Base-by-base conservation (phyloP, 2,797 vertebrate species). In the Halcyon chelicuti region DNA sequence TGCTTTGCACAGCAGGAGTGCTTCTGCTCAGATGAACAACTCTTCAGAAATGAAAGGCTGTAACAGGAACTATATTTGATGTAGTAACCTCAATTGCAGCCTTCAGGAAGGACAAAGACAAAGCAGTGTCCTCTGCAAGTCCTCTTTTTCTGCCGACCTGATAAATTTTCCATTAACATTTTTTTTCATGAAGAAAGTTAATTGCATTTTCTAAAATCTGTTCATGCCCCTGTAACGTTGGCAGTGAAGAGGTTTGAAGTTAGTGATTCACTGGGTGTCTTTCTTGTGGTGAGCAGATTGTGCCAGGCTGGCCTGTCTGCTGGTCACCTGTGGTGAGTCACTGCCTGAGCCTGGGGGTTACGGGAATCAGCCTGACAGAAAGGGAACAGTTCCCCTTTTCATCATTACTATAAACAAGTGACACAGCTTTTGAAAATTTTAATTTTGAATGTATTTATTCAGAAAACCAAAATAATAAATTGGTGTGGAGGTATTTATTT, bases 181-280 rank as follows among this genome's bases (percentile, higher is more conserved):
- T 71, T 79, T 70, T 6, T 85, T 77, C 37, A 72, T 65, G 22
- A 75, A 42, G 49, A 63, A 72, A 19, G 7, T 47, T 46, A 71
- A 42, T 29, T 60, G 23, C 35, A 8, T 22, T 89, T 77, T 79
- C 12, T 4, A 14, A 62, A 71, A 70, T 51, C 28, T 76, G 35
- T 55, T 77, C 2, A 22, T 1, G 0, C 52, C 25, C 0, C 0
- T 60, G 44, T 73, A 55, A 46, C 20, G 7, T 52, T 67, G 61
- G 31, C 40, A 49, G 55, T 1, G 2, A 47, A 80, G 42, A 54
- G 47, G n/a, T 77, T 77, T 90, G 57, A 77, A 79, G 47, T 62
- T 47, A 57, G 14, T 60, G 1, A 67, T 71, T 83, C n/a, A 3
- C 12, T 33, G 39, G 13, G 15, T 47, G 79, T 86, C n/a, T 66